Base-by-base conservation (phyloP, 1,140 invertebrate genomes). In the Periplaneta americana region DNA sequence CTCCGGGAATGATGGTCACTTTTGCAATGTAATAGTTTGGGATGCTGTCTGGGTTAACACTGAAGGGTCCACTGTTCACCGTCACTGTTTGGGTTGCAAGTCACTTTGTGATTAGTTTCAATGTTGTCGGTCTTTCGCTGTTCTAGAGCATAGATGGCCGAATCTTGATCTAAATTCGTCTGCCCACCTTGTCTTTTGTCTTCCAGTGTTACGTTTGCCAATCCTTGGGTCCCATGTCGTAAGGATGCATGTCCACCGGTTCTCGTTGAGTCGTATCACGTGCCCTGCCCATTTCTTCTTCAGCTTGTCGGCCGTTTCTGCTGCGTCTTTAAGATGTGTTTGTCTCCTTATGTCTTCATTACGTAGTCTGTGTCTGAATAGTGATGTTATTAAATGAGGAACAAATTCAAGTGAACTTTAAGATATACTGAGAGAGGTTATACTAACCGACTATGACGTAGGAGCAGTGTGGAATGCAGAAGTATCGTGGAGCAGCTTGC, bases 381-480 rank as follows among this genome's bases (percentile, higher is more conserved):
- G 4, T 39, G 2, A 39, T 17, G n/a, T n/a, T n/a, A n/a, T n/a
- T n/a, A n/a, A n/a, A 48, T 48, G 17, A 48, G 2, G 0, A 15
- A 22, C 17, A 48, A 66, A 66, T 5, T n/a, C 28, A 66, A 48
- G 11, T 66, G 22, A n/a, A 13, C n/a, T 66, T 66, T 3, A 66
- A 28, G 11, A 28, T 5, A 66, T 66, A 6, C 37, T 39, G 2
- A 28, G 48, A 13, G 28, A 66, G 28, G 10, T 66, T n/a, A 66
- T 28, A 66, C 8, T 22, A 37, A 78, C 78, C 81, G 8, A 36
- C 33, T 11, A 82, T 48, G 17, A 93, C 86, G 85, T 92, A 93
- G 31, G 88, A 85, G 83, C 92, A 90, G 13, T 88, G 75, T 5
- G 91, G 89, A 81, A 91, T 83, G 83, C 91, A 92, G 66, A 87